Evolutionary conservation across 2,888 invertebrate genomes (phyloP), one percentile per base, ranked within the genome.

Genomic region (Prionchulus punctatus): DNA sequence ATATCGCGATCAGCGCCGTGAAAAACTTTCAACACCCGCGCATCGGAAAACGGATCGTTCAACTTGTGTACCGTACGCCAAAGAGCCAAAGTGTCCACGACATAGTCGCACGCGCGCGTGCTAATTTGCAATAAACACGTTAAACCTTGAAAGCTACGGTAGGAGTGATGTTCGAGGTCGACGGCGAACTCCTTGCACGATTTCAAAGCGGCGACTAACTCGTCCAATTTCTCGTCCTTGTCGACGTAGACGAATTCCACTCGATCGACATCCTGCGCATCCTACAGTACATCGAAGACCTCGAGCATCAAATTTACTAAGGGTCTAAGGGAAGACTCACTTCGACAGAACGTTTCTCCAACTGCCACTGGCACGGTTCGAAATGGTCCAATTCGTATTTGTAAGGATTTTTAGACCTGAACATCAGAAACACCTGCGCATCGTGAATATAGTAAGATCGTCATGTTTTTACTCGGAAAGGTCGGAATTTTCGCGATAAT

Each of bases 101-200:
- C 77, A 70, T 85, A 98, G 74, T 98, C 96, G 1, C 76, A 75
- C 21, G 78, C 76, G 53, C 78, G 70, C 0, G 92, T 77, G 0
- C 92, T 88, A 64, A 98, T 85, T 76, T 98, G 96, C 73, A 98
- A 82, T 1, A 98, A 77, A 71, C 96, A 98, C 0, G 94, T 90
- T 55, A 96, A 81, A 0, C 96, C 98, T 76, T 85, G 84, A 71
- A 85, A 98, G 0, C 85, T 82, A 4, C 94, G 79, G 69, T 23
- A 30, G 4, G 28, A 54, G n/a, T 27, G 53, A 28, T n/a, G 64
- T 70, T 78, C 79, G 53, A 96, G 76, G 76, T 96, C 96, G 0
- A 96, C 80, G 0, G 90, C 89, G 54, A 96, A 79, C 69, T 85
- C 85, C 1, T 75, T 72, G n/a, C 81, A 80, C 1, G 73, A 73